Evolutionary conservation across 2,888 invertebrate genomes (phyloP), one percentile per base, ranked within the genome.

Genomic region (Oligia strigilis): DNA sequence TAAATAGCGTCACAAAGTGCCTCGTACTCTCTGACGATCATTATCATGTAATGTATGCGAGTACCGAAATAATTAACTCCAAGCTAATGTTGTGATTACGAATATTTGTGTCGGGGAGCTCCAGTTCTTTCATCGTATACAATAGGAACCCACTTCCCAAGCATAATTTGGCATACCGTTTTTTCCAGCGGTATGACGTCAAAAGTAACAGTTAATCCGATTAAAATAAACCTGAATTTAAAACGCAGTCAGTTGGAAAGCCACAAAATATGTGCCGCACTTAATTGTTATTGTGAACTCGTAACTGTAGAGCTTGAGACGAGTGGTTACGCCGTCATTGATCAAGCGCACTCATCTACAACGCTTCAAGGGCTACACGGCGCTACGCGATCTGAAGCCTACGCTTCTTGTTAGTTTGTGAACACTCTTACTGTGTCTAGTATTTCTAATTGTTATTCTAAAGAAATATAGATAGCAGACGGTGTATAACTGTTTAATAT

Each of bases 131-230:
- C 90, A 85, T 89, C 88, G 92, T 90, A 92, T 88, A 96, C 96
- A 96, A 96, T 96, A 91, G 94, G 90, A 93, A 91, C 94, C 96
- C 92, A 96, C 92, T 96, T 97, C 96, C 91, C 97, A 96, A 92
- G 94, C 93, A 91, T 96, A 96, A 97, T 96, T 97, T 95, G 94
- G 94, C 94, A 89, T 96, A 97, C 96, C 95, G 96, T 96, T 96
- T 94, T 92, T 93, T 94, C 93, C 92, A 93, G 90, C 92, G 90
- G 89, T 92, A 90, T 92, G 92, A 92, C 93, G 92, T 93, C 92
- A 92, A 93, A 93, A 93, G 90, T 93, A 93, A 95, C 95, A 93
- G 95, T 95, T 94, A 94, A 93, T 93, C 90, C 87, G 93, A 94
- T 95, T 93, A 93, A 93, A 93, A 92, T 92, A 92, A 93, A 92